phyloP scores from a whole-genome alignment of 1,140 invertebrate species.

The Colletes latitarsis region DNA sequence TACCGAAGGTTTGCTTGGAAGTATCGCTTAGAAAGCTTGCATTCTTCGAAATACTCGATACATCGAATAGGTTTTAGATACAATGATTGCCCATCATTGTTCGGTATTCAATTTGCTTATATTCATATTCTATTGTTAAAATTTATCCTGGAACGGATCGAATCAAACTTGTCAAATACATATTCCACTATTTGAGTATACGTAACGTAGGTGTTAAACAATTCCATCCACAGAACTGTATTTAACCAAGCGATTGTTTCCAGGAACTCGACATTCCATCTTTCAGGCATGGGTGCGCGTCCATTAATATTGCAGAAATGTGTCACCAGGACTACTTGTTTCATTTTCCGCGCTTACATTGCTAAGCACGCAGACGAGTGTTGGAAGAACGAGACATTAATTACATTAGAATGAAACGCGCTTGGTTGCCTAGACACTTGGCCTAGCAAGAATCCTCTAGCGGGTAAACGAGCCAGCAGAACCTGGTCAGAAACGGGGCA shows the following conservation, averaged over 20 bases:
- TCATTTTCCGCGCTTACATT: constrained; percentile 4
- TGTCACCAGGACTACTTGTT: constrained; percentile 8
- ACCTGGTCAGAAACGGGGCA: not conserved
- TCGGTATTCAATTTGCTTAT: no score
- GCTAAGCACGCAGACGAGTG: constrained; percentile 4
- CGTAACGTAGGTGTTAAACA: no score
- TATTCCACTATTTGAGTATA: no score
- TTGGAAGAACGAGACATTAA: constrained; percentile 35
- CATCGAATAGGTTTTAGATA: no score
- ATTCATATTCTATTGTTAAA: no score
- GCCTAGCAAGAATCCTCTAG: constrained; percentile 21
- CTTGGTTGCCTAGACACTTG: constrained; percentile 27
- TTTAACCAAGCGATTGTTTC: constrained; percentile 7
- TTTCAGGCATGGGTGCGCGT: not conserved
- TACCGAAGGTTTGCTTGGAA: not conserved
- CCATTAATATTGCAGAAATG: constrained; percentile 17
- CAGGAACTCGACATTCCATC: not conserved
- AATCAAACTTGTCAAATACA: no score
- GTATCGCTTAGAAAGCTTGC: not conserved
- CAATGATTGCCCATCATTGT: no score
- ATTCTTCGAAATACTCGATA: no score
- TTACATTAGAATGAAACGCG: constrained; percentile 34
- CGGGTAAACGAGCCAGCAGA: constrained; percentile 11
- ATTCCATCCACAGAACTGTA: no score
- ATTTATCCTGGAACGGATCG: no score